A percentile compares a stretch with the other conserved stretches of the same genome.
Conservation (phyloP, 2,888 invertebrate species). For the Brachylomia viminalis region DNA sequence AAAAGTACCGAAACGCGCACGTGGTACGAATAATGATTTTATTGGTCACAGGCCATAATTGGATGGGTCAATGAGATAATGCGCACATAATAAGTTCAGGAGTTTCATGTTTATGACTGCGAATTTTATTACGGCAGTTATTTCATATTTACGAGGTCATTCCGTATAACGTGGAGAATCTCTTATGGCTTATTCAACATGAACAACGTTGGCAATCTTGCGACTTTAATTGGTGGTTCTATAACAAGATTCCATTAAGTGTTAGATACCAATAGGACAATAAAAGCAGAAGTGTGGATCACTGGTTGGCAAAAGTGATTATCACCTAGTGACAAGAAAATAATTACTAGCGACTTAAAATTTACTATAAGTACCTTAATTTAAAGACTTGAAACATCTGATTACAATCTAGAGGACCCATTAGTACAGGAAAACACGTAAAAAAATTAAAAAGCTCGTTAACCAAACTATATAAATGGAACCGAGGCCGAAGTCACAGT, state of each 20-base stretch:
- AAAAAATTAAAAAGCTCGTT: constrained; percentile 23
- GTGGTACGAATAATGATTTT: constrained; percentile 59
- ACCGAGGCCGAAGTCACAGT: constrained; percentile 31
- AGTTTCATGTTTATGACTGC: constrained; percentile 53
- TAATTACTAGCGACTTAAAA: not conserved
- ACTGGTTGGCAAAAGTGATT: not conserved
- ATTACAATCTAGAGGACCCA: not conserved
- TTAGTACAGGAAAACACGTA: constrained; percentile 23
- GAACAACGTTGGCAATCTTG: not conserved
- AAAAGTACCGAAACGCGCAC: constrained; percentile 42
- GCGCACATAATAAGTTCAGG: constrained; percentile 54
- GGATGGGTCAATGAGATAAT: constrained; percentile 71
- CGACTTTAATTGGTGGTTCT: not conserved
- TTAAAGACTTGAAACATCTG: not conserved
- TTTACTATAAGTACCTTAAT: not conserved
- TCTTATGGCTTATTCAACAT: constrained; percentile 14
- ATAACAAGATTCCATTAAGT: not conserved
- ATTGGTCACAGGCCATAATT: constrained; percentile 65
- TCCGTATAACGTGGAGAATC: constrained; percentile 24
- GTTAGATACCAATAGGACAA: not conserved
- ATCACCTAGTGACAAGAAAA: not conserved
- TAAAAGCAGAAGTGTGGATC: not conserved
- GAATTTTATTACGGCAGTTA: constrained; percentile 57
- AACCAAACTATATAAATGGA: constrained; percentile 44
- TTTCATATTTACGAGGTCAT: constrained; percentile 54